Evolutionary conservation across 2,888 invertebrate genomes (phyloP).

Genomic region (Lasioglossum marginatum): DNA sequence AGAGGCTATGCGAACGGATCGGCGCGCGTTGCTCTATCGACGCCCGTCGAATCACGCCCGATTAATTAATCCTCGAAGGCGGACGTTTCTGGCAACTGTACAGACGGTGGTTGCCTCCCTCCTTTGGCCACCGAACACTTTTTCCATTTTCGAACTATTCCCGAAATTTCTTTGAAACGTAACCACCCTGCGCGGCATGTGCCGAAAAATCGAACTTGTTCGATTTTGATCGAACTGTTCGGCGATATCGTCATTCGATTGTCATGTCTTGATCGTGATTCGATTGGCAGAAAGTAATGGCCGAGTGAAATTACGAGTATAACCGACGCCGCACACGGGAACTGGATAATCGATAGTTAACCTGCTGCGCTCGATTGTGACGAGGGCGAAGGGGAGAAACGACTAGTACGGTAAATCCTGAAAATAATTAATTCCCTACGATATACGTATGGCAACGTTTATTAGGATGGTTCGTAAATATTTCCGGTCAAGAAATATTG

Average conservation of each 20-base stretch:
- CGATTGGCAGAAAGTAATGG: constrained; percentile 45
- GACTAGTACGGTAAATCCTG: constrained; percentile 1
- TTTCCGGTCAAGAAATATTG: constrained; percentile 17
- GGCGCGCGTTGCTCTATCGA: neutral
- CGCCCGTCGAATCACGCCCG: constrained; percentile 13
- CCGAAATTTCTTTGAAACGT: neutral
- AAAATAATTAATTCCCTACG: constrained; percentile 22
- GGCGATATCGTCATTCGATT: too few relatives aligned
- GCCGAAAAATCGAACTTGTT: too few relatives aligned
- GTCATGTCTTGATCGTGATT: constrained; percentile 21
- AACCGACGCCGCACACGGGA: constrained; percentile 11
- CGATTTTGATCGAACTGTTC: too few relatives aligned
- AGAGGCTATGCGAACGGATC: constrained; percentile 7
- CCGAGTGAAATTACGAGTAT: constrained; percentile 26
- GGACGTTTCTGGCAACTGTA: neutral
- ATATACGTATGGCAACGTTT: constrained; percentile 19
- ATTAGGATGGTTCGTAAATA: constrained; percentile 25
- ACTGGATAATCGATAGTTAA: constrained; percentile 32
- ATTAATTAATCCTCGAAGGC: constrained; percentile 41
- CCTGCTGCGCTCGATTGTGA: neutral
- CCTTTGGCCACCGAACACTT: neutral
- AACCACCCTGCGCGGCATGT: too few relatives aligned
- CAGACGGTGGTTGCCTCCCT: neutral
- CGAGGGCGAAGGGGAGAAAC: neutral
- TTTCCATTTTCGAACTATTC: neutral